These are phyloP conservation scores for Cryptocheilus praepositus DNA, from an alignment of 2,888 invertebrate species.

Conservation along the genomic window DNA sequence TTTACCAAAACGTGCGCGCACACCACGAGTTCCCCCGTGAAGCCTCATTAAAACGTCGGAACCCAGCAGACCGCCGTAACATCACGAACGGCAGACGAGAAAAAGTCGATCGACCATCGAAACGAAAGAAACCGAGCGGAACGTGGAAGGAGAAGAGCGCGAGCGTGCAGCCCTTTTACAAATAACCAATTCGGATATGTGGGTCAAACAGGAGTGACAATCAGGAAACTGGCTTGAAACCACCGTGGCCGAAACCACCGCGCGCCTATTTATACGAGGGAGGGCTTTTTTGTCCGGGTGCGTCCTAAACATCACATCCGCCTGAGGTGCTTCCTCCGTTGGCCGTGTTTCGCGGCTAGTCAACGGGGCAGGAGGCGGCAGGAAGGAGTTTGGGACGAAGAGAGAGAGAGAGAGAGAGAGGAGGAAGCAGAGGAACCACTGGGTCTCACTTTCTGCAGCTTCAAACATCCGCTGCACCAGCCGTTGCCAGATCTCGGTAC, in stretches of 20 bases:
- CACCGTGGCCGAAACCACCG: constrained; percentile 48
- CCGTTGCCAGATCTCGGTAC: constrained; percentile 49
- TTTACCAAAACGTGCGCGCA: no score
- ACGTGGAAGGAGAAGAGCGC: background rate
- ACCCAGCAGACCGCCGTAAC: no score
- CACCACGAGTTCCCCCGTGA: no score
- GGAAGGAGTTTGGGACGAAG: background rate
- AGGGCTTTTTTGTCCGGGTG: constrained; percentile 52
- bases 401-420: constrained; percentile 30
- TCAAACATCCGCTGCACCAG: constrained; percentile 67
- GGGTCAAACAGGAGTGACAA: constrained; percentile 39
- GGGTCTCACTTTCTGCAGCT: constrained; percentile 52
- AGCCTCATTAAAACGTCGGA: no score
- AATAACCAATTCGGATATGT: constrained; percentile 43
- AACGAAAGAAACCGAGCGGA: background rate
- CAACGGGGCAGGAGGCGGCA: constrained; percentile 17
- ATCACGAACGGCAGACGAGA: background rate
- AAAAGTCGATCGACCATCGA: background rate
- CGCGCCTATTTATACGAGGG: constrained; percentile 57
- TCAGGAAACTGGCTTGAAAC: constrained; percentile 27
- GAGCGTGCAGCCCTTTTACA: constrained; percentile 18
- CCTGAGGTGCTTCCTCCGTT: constrained; percentile 56
- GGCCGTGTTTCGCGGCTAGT: constrained; percentile 34
- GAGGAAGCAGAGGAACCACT: constrained; percentile 56
- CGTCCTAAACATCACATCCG: constrained; percentile 69